Base-by-base conservation (phyloP, 2,888 invertebrate species). In the Gisinianus flammeolus region DNA sequence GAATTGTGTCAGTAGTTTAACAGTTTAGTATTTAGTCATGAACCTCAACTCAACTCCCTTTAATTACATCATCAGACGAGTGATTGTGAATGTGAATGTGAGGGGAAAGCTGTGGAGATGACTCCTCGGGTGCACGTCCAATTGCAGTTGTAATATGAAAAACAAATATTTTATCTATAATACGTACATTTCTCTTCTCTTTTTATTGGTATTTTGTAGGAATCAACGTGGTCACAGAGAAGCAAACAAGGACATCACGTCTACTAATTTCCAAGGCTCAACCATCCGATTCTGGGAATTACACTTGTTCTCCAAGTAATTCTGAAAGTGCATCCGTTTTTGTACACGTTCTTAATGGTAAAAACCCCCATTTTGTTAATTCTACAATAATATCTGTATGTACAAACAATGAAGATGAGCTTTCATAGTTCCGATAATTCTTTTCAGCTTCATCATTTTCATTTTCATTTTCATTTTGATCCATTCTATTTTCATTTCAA, bases 181-280 rank as follows among this genome's bases (percentile, higher is more conserved):
- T n/a, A n/a, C n/a, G n/a, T n/a, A n/a, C n/a, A n/a, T n/a, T n/a
- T n/a, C n/a, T n/a, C n/a, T n/a, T n/a, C n/a, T n/a, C n/a, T n/a
- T n/a, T n/a, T n/a, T n/a, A n/a, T n/a, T 68, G 31, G 68, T 33
- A 26, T 26, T 33, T 56, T 70, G 26, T 58, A 84, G 90, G 90
- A 73, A 94, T 95, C 86, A 94, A 93, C 86, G 91, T 96, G 84
- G 93, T 94, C 87, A 95, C 95, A 26, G 94, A 94, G 87, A 93
- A 94, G 86, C 92, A 93, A 75, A 91, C 91, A 85, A 94, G 94
- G 79, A 94, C 94, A 85, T 92, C 94, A 87, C 90, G 90, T 85
- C 90, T 95, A 84, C 90, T 94, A 85, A 94, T 95, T 86, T 93
- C 94, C 79, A 92, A 94, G 85, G 95, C 95, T 70, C 91, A 93